Evolutionary conservation across 1,140 invertebrate genomes (phyloP).

Genomic region (Cotesia chilonis): DNA sequence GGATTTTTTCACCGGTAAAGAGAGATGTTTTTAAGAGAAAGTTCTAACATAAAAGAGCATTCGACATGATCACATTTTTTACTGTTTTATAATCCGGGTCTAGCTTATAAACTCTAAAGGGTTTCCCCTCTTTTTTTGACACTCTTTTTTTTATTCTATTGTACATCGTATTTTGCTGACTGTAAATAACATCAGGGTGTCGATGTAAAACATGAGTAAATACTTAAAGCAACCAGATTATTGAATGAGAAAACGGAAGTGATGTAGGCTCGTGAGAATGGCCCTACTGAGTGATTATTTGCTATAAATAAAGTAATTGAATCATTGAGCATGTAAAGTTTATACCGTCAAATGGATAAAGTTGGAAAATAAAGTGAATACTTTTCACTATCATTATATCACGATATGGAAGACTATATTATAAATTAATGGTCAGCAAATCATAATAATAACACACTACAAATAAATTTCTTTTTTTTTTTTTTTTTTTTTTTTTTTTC

Average conservation of each 20-base stretch:
- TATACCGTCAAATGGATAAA: too few species aligned
- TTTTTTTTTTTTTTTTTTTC: too few species aligned
- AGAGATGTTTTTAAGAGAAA: neutral
- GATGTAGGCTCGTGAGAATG: constrained; percentile 18
- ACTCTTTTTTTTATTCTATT: constrained; percentile 43
- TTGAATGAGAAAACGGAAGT: constrained; percentile 13
- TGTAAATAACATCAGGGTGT: constrained; percentile 63
- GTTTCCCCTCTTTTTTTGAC: constrained; percentile 41
- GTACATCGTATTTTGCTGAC: constrained; percentile 65
- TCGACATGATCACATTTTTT: constrained; percentile 45
- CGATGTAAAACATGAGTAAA: constrained; percentile 65
- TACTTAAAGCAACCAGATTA: constrained; percentile 46
- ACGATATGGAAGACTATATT: too few species aligned
- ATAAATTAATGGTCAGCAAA: too few species aligned
- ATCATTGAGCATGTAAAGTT: too few species aligned
- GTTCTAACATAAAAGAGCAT: constrained; percentile 28
- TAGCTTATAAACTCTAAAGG: constrained; percentile 44
- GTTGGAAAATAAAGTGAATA: too few species aligned
- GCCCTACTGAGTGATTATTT: neutral
- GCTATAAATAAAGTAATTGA: too few species aligned
- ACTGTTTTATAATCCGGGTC: constrained; percentile 57
- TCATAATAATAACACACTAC: too few species aligned
- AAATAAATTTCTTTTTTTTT: too few species aligned
- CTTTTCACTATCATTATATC: too few species aligned
- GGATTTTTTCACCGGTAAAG: neutral